A percentile compares a stretch with the other conserved stretches of the same genome.
phyloP scores from a whole-genome alignment of 2,888 invertebrate species.

The Caenorhabditis wallacei region DNA sequence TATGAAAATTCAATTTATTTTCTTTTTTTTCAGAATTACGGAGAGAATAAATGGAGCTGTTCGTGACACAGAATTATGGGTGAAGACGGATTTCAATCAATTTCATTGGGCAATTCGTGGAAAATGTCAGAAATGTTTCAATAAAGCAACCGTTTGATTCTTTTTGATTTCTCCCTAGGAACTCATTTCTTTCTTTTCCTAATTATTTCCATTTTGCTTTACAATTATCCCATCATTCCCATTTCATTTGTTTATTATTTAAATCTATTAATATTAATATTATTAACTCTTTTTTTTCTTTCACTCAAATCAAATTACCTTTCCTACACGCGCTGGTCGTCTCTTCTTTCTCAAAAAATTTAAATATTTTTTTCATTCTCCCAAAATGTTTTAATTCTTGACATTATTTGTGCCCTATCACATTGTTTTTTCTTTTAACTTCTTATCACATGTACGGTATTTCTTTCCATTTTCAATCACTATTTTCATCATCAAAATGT shows the following conservation, averaged over 20 bases:
- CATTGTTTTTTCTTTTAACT: background rate
- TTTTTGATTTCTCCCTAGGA: background rate
- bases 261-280: background rate
- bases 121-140: conserved; percentile 74
- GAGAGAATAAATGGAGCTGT: conserved; percentile 75
- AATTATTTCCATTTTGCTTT: conserved; percentile 5
- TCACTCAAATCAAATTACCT: background rate
- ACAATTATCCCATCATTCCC: conserved; percentile 20
- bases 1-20: background rate
- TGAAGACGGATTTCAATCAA: conserved; percentile 78
- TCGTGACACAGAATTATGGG: conserved; percentile 76
- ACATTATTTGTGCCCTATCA: conserved; percentile 22
- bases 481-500: conserved; percentile 5
- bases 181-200: background rate
- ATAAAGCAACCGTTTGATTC: conserved; percentile 27
- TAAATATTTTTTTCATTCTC: background rate
- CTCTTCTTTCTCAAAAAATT: background rate
- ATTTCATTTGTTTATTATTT: no score
- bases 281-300: background rate
- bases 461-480: background rate
- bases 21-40: conserved; percentile 69
- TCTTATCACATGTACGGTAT: conserved; percentile 28
- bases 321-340: conserved; percentile 37
- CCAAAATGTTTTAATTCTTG: background rate
- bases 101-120: conserved; percentile 80